These are phyloP conservation scores for Peromyscus leucopus DNA, from an alignment of 2,113 vertebrate genomes.

Conservation along the genomic window DNA sequence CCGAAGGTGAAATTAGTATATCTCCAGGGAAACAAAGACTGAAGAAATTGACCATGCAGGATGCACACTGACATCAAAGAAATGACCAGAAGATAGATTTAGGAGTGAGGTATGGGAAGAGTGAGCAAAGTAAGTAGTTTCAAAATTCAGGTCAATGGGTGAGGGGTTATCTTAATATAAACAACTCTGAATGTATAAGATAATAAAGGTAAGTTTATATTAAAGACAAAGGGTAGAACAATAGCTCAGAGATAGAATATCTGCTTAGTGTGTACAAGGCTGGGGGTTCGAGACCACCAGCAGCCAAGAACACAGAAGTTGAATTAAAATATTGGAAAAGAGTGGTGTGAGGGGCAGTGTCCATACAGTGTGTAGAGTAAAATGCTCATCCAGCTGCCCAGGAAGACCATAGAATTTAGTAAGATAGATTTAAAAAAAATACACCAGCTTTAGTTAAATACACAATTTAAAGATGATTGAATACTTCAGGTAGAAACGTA, in stretches of 20 bases:
- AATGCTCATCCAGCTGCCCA: not conserved
- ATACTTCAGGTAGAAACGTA: not conserved
- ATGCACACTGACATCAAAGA: not conserved
- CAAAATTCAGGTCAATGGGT: not conserved
- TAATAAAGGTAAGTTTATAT: not conserved
- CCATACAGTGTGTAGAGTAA: not conserved
- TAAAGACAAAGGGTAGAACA: not conserved
- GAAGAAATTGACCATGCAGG: not conserved
- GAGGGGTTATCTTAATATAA: not conserved
- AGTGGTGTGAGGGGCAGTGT: not conserved
- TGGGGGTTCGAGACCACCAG: not conserved
- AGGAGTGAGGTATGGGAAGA: not conserved
- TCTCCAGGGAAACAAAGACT: constrained; percentile 15
- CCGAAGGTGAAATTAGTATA: not conserved
- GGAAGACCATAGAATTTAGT: not conserved
- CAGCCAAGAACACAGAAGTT: no score
- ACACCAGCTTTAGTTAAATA: not conserved
- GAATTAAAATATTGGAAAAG: not conserved
- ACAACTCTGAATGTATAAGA: not conserved
- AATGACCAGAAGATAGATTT: not conserved
- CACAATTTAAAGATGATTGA: no score
- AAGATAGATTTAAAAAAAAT: not conserved
- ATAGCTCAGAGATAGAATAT: not conserved
- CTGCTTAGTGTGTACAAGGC: not conserved
- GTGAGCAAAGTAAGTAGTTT: not conserved